phyloP scores from a whole-genome alignment of 2,797 vertebrate species.

The Picus viridis region DNA sequence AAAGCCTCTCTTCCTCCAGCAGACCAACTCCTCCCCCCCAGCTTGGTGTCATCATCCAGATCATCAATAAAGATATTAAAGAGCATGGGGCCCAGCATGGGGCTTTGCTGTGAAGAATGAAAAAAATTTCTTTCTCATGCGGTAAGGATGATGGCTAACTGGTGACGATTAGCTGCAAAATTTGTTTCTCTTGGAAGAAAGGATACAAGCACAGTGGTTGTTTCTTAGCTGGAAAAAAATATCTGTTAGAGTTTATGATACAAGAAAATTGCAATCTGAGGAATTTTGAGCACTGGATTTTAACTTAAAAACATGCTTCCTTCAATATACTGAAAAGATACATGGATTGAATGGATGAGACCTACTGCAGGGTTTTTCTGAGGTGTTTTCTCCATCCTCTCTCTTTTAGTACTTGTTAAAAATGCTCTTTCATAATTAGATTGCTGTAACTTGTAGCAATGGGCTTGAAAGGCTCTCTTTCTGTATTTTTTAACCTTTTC shows the following conservation, averaged over 20 bases:
- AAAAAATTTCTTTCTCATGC: neutral
- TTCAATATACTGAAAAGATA: neutral
- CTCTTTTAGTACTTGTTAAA: neutral
- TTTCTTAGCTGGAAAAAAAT: conserved; percentile 28
- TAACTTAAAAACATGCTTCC: neutral
- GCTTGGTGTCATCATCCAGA: too few relatives aligned
- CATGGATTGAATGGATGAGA: neutral
- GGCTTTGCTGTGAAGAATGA: too few relatives aligned
- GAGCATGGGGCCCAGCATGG: too few relatives aligned
- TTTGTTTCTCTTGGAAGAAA: conserved; percentile 63
- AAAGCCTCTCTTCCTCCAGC: too few relatives aligned
- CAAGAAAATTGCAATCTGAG: neutral
- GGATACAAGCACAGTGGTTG: conserved; percentile 12
- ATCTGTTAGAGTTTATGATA: neutral
- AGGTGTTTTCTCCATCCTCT: neutral
- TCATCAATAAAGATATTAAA: too few relatives aligned
- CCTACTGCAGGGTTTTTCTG: neutral
- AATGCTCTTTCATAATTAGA: neutral
- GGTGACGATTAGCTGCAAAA: conserved; percentile 25
- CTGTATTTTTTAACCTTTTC: neutral
- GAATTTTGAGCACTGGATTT: neutral
- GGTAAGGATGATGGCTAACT: conserved; percentile 24
- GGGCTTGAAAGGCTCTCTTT: neutral
- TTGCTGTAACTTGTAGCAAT: neutral
- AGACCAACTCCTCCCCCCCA: too few relatives aligned